A percentile compares a stretch with the other conserved stretches of the same genome.
Conservation (phyloP, 1,140 invertebrate species). For the Neomicropteryx cornuta region DNA sequence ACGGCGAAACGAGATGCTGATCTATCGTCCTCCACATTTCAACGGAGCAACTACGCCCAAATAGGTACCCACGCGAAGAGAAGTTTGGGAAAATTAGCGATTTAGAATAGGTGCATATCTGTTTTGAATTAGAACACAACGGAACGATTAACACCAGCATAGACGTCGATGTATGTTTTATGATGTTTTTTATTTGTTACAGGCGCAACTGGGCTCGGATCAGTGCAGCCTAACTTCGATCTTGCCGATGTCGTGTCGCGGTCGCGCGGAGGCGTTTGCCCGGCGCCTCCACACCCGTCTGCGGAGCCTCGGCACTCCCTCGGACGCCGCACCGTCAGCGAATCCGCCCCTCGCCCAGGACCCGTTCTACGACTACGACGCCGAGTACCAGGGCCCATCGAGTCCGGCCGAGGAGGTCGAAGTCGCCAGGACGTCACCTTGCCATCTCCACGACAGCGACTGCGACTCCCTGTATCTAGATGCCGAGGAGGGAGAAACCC, state of each 20-base stretch:
- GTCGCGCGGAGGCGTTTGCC: conserved; percentile 67
- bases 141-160: not conserved
- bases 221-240: conserved; percentile 39
- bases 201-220: conserved; percentile 41
- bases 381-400: conserved; percentile 48
- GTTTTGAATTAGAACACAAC: conserved; percentile 1
- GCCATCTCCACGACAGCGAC: conserved; percentile 33
- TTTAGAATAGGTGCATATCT: too few species aligned
- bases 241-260: conserved; percentile 58
- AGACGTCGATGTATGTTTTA: not conserved
- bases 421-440: conserved; percentile 30
- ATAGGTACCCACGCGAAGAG: too few species aligned
- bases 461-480: conserved; percentile 36
- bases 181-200: conserved; percentile 19
- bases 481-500: conserved; percentile 24
- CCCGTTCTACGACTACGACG: conserved; percentile 44
- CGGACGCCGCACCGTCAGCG: conserved; percentile 26
- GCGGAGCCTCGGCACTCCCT: conserved; percentile 49
- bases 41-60: too few species aligned
- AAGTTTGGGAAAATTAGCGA: too few species aligned
- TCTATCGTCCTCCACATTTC: too few species aligned
- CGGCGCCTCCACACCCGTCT: conserved; percentile 60
- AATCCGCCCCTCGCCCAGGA: conserved; percentile 34
- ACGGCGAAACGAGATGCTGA: too few species aligned
- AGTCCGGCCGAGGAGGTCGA: conserved; percentile 55